phyloP scores from a whole-genome alignment of 2,113 vertebrate species.

The Carassius carassius region DNA sequence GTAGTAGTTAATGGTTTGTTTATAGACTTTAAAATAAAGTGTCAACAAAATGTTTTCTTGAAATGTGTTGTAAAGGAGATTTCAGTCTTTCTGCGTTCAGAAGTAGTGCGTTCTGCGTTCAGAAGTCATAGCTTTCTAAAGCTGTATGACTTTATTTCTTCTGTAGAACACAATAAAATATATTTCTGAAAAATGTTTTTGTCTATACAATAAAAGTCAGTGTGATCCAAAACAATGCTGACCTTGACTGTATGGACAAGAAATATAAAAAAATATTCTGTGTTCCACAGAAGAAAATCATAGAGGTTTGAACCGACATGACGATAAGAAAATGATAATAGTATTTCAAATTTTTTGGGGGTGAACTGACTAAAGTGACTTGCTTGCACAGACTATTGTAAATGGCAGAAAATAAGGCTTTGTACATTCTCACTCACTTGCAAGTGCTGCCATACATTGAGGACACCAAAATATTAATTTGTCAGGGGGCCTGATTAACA shows the following conservation, averaged over 20 bases:
- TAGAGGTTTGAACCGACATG: neutral
- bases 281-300: neutral
- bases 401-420: neutral
- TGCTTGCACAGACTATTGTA: neutral
- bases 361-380: neutral
- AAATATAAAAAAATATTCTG: no score
- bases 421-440: neutral
- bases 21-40: no score
- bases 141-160: neutral
- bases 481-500: slow-evolving; percentile 5
- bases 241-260: neutral
- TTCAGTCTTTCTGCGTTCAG: neutral
- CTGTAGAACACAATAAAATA: neutral
- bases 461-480: slow-evolving; percentile 21
- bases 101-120: neutral
- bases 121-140: neutral
- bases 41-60: neutral
- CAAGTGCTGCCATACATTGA: slow-evolving; percentile 21
- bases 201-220: neutral
- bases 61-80: neutral
- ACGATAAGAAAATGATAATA: neutral
- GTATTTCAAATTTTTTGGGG: neutral
- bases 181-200: neutral
- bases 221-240: neutral
- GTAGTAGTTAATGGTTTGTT: no score